A percentile compares a stretch with the other conserved stretches of the same genome.
Evolutionary conservation across 2,797 vertebrate genomes (phyloP).

Genomic region (Phaenicophaeus curvirostris): DNA sequence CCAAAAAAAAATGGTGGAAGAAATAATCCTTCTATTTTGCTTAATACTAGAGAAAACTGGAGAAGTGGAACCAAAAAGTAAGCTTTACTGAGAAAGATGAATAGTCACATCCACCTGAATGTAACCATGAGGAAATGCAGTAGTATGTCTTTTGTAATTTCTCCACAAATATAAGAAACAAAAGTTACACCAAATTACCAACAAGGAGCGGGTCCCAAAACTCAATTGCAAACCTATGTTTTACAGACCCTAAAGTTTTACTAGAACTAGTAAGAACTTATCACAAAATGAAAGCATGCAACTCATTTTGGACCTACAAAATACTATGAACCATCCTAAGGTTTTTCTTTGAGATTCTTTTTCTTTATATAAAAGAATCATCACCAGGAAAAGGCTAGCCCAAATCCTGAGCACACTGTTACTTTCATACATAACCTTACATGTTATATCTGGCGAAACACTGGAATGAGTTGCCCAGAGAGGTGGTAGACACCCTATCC

Average conservation of each 20-base stretch:
- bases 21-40: not conserved
- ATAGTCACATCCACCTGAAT: not conserved
- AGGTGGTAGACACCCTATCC: not conserved
- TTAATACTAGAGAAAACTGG: not conserved
- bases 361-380: not conserved
- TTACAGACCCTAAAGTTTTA: not conserved
- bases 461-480: not conserved
- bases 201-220: not conserved
- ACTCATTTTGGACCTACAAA: not conserved
- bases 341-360: not conserved
- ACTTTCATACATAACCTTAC: not conserved
- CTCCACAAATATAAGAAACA: not conserved
- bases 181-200: not conserved
- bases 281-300: not conserved
- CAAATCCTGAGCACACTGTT: not conserved
- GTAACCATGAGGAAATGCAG: not conserved
- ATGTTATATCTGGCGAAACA: not conserved
- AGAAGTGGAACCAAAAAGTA: not conserved
- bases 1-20: not conserved
- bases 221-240: not conserved
- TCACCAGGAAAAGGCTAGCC: rapidly evolving
- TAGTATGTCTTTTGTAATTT: rapidly evolving
- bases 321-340: rapidly evolving
- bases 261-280: not conserved
- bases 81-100: not conserved